These are phyloP conservation scores for Pangasius sanitwongsei DNA, from an alignment of 2,797 vertebrate genomes.

Conservation along the genomic window DNA sequence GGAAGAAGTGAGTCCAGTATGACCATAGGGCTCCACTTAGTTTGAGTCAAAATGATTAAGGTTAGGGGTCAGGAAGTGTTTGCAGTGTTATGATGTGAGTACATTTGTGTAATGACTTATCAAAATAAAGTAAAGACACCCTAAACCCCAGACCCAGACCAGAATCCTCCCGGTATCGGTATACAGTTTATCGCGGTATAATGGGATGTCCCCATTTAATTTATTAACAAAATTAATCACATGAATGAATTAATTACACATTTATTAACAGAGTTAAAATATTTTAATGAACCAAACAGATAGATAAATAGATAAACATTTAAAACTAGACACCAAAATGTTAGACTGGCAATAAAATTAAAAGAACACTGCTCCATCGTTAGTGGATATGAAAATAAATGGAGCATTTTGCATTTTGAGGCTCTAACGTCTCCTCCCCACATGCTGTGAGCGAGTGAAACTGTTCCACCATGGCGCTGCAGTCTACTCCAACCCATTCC, in stretches of 20 bases:
- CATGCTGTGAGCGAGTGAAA: conserved; percentile 8
- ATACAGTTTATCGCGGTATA: too few species aligned
- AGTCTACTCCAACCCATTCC: not conserved
- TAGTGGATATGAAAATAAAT: conserved; percentile 2
- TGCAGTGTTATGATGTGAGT: not conserved
- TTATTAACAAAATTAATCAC: not conserved
- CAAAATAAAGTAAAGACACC: not conserved
- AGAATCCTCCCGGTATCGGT: not conserved
- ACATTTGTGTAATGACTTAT: not conserved
- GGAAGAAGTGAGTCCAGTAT: not conserved
- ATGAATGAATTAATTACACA: not conserved
- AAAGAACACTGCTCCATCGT: not conserved
- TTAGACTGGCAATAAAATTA: not conserved
- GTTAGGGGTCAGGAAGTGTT: not conserved
- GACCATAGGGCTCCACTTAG: not conserved
- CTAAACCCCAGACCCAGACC: not conserved
- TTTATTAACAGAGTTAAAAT: not conserved
- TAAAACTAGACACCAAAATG: not conserved
- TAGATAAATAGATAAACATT: not conserved
- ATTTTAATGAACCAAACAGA: not conserved
- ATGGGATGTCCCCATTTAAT: not conserved
- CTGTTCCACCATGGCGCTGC: not conserved
- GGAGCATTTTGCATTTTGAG: conserved; percentile 1
- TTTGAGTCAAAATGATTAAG: not conserved
- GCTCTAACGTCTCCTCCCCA: not conserved